Base-by-base conservation (phyloP, 2,797 vertebrate genomes). In the Gobio occitaniae region DNA sequence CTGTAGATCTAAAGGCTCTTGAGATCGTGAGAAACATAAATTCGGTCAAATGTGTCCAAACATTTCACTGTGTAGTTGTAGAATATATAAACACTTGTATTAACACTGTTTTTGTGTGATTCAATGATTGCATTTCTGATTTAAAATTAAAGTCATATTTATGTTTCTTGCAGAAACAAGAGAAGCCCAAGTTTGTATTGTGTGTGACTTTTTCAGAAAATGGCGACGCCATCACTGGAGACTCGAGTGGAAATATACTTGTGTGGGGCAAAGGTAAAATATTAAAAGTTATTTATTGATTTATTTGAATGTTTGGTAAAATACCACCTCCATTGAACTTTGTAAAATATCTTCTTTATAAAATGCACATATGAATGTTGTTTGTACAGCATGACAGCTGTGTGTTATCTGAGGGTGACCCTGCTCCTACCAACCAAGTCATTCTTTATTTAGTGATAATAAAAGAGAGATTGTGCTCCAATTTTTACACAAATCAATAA, bases 121-220 rank as follows among this genome's bases (percentile, higher is more conserved):
- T 70, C 47, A 32, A 56, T 10, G 84, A 70, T 56, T 88, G 70
- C 76, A 68, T 88, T 74, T 87, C 76, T 87, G 84, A 25, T 79
- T 75, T 36, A 80, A 88, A 87, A 90, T 88, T 83, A 88, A 87
- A 88, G 56, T 56, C 25, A 87, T 90, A 54, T 91, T 90, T 94
- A 83, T 93, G 32, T 91, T 89, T 88, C 78, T 91, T 91, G 48
- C 96, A 99, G 98, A 99, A 99, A 96, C 98, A 99, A 93, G 98
- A 99, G 94, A 99, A 99, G 94, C 98, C 98, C 94, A 99, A 99
- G 95, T 99, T 99, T 94, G 97, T 99, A 89, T 93, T 99, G 84
- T 99, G 98, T 84, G 97, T 97, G 94, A 99, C 97, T 44, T 99
- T 99, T 93, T 98, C 98, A 84, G 98, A 99, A 94, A 99, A 99